A percentile compares a stretch with the other conserved stretches of the same genome.
phyloP scores from a whole-genome alignment of 2,113 vertebrate species.

The Psilopsiagon aurifrons region DNA sequence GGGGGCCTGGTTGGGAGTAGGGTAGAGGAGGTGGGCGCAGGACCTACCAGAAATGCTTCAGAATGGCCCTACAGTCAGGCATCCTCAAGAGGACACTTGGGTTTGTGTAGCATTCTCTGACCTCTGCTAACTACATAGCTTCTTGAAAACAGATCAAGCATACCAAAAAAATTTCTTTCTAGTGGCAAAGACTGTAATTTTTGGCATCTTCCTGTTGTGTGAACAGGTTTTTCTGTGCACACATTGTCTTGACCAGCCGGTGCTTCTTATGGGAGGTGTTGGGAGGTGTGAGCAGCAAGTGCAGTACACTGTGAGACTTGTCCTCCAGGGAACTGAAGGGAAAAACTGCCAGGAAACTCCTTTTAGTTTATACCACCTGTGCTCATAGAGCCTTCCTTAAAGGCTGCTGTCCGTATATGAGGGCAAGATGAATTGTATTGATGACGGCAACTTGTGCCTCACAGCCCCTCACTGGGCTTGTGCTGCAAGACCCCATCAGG shows the following conservation, averaged over 20 bases:
- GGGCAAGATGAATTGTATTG: background rate
- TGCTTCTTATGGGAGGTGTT: background rate
- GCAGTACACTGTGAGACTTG: accelerated
- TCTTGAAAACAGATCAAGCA: background rate
- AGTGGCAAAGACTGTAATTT: background rate
- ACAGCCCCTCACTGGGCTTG: background rate
- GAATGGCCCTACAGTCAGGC: background rate
- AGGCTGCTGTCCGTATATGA: background rate
- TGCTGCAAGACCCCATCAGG: accelerated
- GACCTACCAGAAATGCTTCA: background rate
- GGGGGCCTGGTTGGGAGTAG: background rate
- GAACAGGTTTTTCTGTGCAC: accelerated
- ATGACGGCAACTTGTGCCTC: background rate
- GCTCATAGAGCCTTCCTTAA: accelerated
- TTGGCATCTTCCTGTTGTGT: accelerated
- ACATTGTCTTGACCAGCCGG: accelerated
- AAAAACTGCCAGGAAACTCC: background rate
- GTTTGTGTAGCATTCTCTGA: accelerated
- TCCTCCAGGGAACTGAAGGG: background rate
- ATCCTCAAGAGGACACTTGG: background rate
- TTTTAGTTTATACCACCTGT: too few relatives aligned
- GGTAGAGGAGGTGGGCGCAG: background rate
- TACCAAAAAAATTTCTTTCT: background rate
- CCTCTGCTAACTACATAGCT: background rate
- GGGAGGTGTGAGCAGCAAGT: background rate